Evolutionary conservation across 2,797 vertebrate species (phyloP), one percentile per base, ranked within the genome.

Genomic region (Sebastolobus alascanus): DNA sequence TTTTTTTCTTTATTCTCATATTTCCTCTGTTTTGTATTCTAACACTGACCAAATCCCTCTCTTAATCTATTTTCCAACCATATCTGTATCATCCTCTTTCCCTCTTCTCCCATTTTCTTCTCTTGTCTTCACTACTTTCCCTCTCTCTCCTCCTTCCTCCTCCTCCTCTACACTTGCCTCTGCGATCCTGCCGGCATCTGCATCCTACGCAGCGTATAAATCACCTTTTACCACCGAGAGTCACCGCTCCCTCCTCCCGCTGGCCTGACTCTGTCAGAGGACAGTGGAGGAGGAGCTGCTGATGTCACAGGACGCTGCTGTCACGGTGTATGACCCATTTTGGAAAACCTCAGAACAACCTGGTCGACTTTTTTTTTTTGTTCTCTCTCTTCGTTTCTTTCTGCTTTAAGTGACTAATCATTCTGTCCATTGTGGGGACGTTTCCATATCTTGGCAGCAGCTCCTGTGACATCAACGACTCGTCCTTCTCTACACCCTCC

Each of bases 191-290:
- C 61, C 70, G 6, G 75, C 69, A 82, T 90, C 84, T 87, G 88
- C 84, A 89, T 89, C 90, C 73, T 90, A 83, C 80, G 76, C 80
- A 87, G 85, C 29, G 56, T 89, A 91, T 94, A 93, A 93, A 95
- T 94, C 90, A 91, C 87, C 66, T 91, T 89, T 87, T 88, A 86
- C 71, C 80, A 83, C 82, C 68, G 60, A 75, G 63, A 75, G 82
- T 76, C 85, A 55, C 72, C 12, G 18, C 86, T 75, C 71, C 75
- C 84, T 73, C 75, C 83, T 80, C 83, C 77, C 18, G 13, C 70
- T 73, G 76, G 77, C 82, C 87, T 68, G 8, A 66, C 84, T 84
- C 79, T 77, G 65, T 79, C 70, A 76, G 61, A 75, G 67, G 80
- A 81, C 83, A 3, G 60, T 0, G 71, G 29, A 60, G 75, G 72